phyloP scores from a whole-genome alignment of 2,113 vertebrate genomes.

The Kryptolebias marmoratus region DNA sequence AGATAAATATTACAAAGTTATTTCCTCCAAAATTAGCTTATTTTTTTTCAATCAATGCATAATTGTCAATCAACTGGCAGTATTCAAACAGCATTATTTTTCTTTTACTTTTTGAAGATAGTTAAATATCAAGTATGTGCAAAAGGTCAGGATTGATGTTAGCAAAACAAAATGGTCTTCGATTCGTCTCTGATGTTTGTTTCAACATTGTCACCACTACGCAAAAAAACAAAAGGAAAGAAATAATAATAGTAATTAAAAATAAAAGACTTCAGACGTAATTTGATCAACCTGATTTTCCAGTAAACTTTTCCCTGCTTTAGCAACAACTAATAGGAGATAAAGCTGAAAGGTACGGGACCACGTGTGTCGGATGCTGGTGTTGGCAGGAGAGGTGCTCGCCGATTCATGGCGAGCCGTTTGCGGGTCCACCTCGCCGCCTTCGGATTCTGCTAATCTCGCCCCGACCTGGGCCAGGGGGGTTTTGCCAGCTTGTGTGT shows the following conservation, averaged over 20 bases:
- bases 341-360: constrained; percentile 50
- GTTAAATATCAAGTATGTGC: constrained; percentile 93
- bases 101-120: constrained; percentile 87
- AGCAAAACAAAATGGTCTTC: constrained; percentile 73
- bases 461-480: too few relatives aligned
- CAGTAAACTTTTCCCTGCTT: constrained; percentile 65
- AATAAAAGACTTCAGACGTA: constrained; percentile 31
- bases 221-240: constrained; percentile 28
- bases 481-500: too few relatives aligned
- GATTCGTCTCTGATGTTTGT: constrained; percentile 62
- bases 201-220: constrained; percentile 67
- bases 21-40: constrained; percentile 96
- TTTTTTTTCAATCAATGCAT: constrained; percentile 91
- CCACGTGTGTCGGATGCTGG: constrained; percentile 35
- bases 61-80: constrained; percentile 89
- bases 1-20: constrained; percentile 99
- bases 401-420: constrained; percentile 38
- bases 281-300: constrained; percentile 45
- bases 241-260: too few relatives aligned
- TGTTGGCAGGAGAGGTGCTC: constrained; percentile 54
- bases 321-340: constrained; percentile 58
- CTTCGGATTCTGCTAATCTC: too few relatives aligned
- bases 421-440: too few relatives aligned
- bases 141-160: constrained; percentile 86
- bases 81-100: constrained; percentile 90